Percentiles rank a stretch among this genome's conserved stretches.
These are phyloP conservation scores for Chinchilla lanigera DNA, from an alignment of 2,113 vertebrate species.

Conservation along the genomic window DNA sequence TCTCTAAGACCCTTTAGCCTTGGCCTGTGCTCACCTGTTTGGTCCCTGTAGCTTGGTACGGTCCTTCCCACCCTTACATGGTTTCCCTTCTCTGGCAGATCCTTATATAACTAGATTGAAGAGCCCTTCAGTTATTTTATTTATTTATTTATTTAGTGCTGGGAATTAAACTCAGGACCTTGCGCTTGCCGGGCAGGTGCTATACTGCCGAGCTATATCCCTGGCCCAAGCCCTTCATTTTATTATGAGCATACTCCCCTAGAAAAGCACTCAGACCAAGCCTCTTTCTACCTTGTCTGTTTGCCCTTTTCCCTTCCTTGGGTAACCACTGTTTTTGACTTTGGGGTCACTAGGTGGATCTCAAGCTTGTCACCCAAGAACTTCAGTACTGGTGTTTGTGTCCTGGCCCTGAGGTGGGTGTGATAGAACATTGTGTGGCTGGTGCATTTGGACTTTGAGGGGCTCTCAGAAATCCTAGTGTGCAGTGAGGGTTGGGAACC, in stretches of 20 bases:
- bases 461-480: not conserved
- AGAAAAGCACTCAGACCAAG: not conserved
- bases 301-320: not conserved
- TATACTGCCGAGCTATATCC: no score
- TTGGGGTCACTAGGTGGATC: not conserved
- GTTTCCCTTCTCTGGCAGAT: not conserved
- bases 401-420: not conserved
- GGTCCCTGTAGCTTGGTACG: not conserved
- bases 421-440: not conserved
- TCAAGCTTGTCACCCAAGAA: not conserved
- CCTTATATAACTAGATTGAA: not conserved
- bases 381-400: not conserved
- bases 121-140: not conserved
- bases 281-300: not conserved
- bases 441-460: rapidly evolving
- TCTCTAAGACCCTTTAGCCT: not conserved
- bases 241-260: not conserved
- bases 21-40: not conserved
- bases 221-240: not conserved
- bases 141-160: no score
- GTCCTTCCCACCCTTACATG: rapidly evolving
- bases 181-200: no score
- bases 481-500: not conserved
- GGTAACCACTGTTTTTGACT: not conserved
- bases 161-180: no score